phyloP scores from a whole-genome alignment of 1,140 invertebrate species.

The Paracyclopina nana region DNA sequence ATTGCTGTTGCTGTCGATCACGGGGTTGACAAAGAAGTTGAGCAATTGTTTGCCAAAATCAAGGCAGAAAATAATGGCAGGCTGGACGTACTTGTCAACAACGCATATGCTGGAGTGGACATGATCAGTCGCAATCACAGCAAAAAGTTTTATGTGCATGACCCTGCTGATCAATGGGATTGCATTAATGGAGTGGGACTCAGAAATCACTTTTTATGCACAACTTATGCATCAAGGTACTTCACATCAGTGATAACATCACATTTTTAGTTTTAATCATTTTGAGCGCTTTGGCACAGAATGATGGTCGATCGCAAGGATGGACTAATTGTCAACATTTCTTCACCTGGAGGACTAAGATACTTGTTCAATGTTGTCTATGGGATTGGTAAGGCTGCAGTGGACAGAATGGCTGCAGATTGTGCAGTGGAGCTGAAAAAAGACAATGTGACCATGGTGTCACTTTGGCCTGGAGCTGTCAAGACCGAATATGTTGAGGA shows the following conservation, averaged over 20 bases:
- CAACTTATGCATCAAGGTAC: slow-evolving; percentile 9
- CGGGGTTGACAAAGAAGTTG: slow-evolving; percentile 4
- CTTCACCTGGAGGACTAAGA: slow-evolving; percentile 10
- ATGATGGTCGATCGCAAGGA: slow-evolving; percentile 12
- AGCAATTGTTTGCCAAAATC: slow-evolving; percentile 1
- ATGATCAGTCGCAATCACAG: neutral
- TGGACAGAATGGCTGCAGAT: slow-evolving; percentile 15
- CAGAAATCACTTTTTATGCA: slow-evolving; percentile 10
- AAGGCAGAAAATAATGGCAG: slow-evolving; percentile 10
- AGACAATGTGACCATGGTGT: slow-evolving; percentile 13
- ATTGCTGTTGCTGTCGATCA: slow-evolving; percentile 5
- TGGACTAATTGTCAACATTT: slow-evolving; percentile 14
- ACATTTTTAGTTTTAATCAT: neutral
- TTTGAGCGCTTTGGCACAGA: neutral
- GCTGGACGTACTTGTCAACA: slow-evolving; percentile 14
- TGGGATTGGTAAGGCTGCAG: slow-evolving; percentile 9
- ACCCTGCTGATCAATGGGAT: slow-evolving; percentile 4
- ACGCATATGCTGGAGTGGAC: slow-evolving; percentile 12
- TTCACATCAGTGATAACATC: neutral
- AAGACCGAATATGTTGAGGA: slow-evolving; percentile 5
- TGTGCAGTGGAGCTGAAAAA: slow-evolving; percentile 14
- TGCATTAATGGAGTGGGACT: slow-evolving; percentile 14
- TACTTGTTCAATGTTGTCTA: slow-evolving; percentile 12
- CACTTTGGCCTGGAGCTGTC: slow-evolving; percentile 14
- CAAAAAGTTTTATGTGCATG: slow-evolving; percentile 3